These are phyloP conservation scores for Drosophila longiperda DNA, from an alignment of 2,888 invertebrate species.

Conservation along the genomic window DNA sequence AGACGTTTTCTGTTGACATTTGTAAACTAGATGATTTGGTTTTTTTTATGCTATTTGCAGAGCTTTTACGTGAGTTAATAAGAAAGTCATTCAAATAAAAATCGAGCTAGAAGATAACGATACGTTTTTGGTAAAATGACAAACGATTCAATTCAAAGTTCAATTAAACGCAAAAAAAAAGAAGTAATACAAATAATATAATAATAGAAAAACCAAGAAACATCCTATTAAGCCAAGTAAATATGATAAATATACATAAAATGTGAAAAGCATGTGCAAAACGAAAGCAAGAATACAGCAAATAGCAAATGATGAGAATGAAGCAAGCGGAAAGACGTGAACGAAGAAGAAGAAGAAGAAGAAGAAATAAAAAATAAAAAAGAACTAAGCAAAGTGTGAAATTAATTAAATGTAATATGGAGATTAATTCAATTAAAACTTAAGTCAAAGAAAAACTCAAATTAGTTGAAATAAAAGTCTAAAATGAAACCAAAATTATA, in stretches of 20 bases:
- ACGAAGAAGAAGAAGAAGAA: neutral
- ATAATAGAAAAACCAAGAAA: constrained; percentile 40
- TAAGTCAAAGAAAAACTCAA: constrained; percentile 68
- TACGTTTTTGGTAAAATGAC: constrained; percentile 56
- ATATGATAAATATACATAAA: constrained; percentile 63
- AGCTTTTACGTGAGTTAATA: constrained; percentile 59
- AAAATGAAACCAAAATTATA: constrained; percentile 46
- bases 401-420: constrained; percentile 64
- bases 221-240: constrained; percentile 79
- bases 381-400: constrained; percentile 67
- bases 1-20: constrained; percentile 48
- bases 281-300: constrained; percentile 19
- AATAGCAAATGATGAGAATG: constrained; percentile 38
- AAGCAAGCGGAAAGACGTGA: constrained; percentile 24
- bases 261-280: constrained; percentile 47
- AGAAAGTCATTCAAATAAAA: constrained; percentile 13
- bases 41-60: constrained; percentile 61
- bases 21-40: constrained; percentile 37
- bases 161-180: constrained; percentile 59
- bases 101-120: constrained; percentile 13
- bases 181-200: constrained; percentile 27
- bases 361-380: neutral
- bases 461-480: constrained; percentile 70
- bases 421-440: constrained; percentile 68
- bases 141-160: constrained; percentile 69